Base-by-base conservation (phyloP, 2,113 vertebrate species). In the Oreochromis spilurus region DNA sequence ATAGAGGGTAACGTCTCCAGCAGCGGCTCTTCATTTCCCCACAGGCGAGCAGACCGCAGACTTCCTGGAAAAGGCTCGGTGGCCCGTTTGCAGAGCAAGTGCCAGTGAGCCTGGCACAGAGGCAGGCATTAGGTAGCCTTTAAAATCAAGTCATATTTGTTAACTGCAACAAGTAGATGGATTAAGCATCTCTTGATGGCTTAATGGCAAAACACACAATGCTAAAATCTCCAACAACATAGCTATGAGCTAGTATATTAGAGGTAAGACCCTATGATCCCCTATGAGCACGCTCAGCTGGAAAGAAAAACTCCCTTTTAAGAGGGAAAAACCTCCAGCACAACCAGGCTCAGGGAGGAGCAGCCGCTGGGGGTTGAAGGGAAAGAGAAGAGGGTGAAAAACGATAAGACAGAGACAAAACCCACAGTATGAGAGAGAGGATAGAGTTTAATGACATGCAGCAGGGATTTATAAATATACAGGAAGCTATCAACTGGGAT, bases 21-120 rank as follows among this genome's bases (percentile, higher is more conserved):
- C 90, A n/a, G 94, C 86, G 95, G 90, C 94, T 89, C 96, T 96
- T 93, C 79, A 55, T 83, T 89, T 95, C 96, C 91, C 96, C 87
- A 93, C 89, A 89, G 95, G 95, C 95, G 36, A 84, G 87, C 92
- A 43, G 83, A 95, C 96, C 95, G 16, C 96, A 95, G 84, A 90
- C 89, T 93, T 95, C 90, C 91, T 88, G 88, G 94, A 91, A 89
- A 84, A 89, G 26, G 50, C 60, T 79, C 2, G 31, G 81, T 40
- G 81, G 88, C 85, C 8, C 48, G 82, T 21, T 72, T 50, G 52
- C 54, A 26, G 65, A 58, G 65, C 50, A 24, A 36, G 58, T 2
- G 38, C n/a, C 48, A 17, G 2, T 5, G 86, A 80, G 82, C 4
- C 0, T 7, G 38, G 67, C 21, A 34, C 78, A 67, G 0, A 14